Percentiles rank a stretch among this genome's conserved stretches.
Conservation (phyloP, 2,888 invertebrate species). For the Diarsia mendica region DNA sequence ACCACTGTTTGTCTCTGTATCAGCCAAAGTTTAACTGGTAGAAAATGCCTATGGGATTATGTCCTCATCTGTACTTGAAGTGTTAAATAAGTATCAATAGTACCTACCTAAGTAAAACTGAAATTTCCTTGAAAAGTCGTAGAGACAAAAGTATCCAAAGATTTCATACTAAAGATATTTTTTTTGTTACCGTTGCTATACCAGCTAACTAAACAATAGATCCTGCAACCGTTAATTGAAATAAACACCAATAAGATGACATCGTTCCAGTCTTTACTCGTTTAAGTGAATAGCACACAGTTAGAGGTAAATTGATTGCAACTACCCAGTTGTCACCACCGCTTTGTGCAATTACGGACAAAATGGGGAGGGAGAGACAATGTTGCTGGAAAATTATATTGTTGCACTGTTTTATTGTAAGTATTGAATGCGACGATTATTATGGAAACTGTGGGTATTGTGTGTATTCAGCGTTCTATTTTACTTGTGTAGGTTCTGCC, state of each 20-base stretch:
- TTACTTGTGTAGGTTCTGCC: neutral
- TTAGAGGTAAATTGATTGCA: slow-evolving; percentile 27
- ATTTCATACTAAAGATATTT: neutral
- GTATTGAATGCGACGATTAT: slow-evolving; percentile 20
- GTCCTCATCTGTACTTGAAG: no score
- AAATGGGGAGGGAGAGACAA: slow-evolving; percentile 18
- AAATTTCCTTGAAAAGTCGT: neutral
- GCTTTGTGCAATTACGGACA: slow-evolving; percentile 18
- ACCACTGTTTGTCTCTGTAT: no score
- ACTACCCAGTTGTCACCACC: neutral
- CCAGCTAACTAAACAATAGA: neutral
- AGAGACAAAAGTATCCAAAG: neutral
- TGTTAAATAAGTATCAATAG: no score
- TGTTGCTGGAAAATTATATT: slow-evolving; percentile 20
- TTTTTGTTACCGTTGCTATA: neutral
- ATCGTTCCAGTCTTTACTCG: slow-evolving; percentile 9
- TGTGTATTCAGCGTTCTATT: slow-evolving; percentile 6
- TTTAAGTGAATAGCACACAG: slow-evolving; percentile 19
- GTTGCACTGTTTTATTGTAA: slow-evolving; percentile 31
- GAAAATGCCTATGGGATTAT: no score
- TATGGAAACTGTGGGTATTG: slow-evolving; percentile 2
- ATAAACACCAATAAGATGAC: slow-evolving; percentile 5
- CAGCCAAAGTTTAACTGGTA: no score
- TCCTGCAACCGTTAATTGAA: slow-evolving; percentile 1
- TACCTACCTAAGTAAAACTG: no score